These are phyloP conservation scores for Amphipoea lucens DNA, from an alignment of 2,888 invertebrate genomes.

Conservation along the genomic window DNA sequence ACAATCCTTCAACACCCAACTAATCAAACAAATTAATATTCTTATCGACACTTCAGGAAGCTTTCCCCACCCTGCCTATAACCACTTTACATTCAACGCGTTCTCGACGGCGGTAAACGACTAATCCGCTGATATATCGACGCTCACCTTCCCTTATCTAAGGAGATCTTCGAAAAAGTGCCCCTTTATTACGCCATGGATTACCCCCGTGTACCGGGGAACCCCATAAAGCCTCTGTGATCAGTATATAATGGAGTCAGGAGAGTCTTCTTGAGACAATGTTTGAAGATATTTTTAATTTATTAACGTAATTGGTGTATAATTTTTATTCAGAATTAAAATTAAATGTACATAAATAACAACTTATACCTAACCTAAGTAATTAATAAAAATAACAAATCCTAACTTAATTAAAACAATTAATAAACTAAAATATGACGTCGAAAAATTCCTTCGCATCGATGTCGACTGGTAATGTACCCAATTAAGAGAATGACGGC, in stretches of 20 bases:
- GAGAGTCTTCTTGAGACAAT: conserved; percentile 18
- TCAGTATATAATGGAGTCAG: conserved; percentile 65
- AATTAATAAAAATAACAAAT: no score
- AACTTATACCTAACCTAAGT: not conserved
- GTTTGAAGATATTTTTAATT: conserved; percentile 27
- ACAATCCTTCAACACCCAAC: conserved; percentile 28
- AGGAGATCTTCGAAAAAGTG: conserved; percentile 85
- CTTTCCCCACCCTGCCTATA: conserved; percentile 66
- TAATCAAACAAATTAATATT: conserved; percentile 40
- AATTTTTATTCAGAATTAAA: not conserved
- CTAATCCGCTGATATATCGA: conserved; percentile 89
- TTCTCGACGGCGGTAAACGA: conserved; percentile 81
- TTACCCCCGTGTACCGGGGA: conserved; percentile 73
- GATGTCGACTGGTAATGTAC: no score
- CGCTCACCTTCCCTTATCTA: conserved; percentile 88
- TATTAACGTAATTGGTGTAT: conserved; percentile 3
- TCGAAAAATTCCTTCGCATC: no score
- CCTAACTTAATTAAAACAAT: no score
- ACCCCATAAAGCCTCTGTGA: conserved; percentile 70
- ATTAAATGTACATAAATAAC: not conserved
- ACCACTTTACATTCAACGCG: conserved; percentile 86
- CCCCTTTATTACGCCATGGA: conserved; percentile 83
- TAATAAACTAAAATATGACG: no score
- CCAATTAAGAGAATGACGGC: no score
- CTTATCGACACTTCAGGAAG: conserved; percentile 54